Base-by-base conservation (phyloP, 2,797 vertebrate species). In the Lateolabrax maculatus region DNA sequence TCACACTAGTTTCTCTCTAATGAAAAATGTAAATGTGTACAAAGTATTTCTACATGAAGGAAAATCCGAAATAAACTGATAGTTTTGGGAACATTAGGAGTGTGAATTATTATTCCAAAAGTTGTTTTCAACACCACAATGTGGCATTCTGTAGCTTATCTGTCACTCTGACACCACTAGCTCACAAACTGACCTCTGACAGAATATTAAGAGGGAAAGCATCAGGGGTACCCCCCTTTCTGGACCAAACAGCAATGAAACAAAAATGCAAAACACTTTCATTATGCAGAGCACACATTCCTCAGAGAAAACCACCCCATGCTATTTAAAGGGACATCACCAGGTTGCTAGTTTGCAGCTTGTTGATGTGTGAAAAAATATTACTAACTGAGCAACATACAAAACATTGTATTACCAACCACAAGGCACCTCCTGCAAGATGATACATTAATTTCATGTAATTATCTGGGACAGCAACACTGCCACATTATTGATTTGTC, bases 11-110 rank as follows among this genome's bases (percentile, higher is more conserved):
- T 84, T 89, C 58, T 84, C 48, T 77, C 34, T 43, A 78, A 85
- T 63, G 62, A 70, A 83, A 78, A 48, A 60, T 91, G 89, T 90
- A 91, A 91, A 94, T 91, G 86, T 91, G 90, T 93, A 92, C 55
- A 92, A 90, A 89, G 68, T 76, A 85, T 92, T 91, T 93, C 86
- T 92, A 90, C 89, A 84, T 75, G 81, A 81, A 79, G 70, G 58
- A 83, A 34, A 79, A 73, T 76, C 65, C 49, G 27, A 65, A 92
- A 90, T 90, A 90, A 88, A 85, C 82, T 46, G 64, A 71, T 89
- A 85, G 81, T 86, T 91, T 87, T 79, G 67, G 62, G 72, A 89
- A 52, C 62, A 74, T 63, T 18, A 48, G 3, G 55, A 51, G 64
- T 84, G 75, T 78, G 48, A 43, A 34, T 75, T 60, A 25, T 74